Evolutionary conservation across 2,113 vertebrate genomes (phyloP).

Genomic region (Rattus norvegicus): GRCr8 NC_086026.1:39391501-39392000

Average conservation of each 20-base stretch:
- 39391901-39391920: neutral
- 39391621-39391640: neutral
- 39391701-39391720: neutral
- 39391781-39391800: neutral
- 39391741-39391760: neutral
- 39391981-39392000: neutral
- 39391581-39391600: neutral
- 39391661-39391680: neutral
- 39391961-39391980: neutral
- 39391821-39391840: neutral
- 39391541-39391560: neutral
- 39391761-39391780: neutral
- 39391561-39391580: constrained; percentile 8
- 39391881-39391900: neutral
- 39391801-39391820: neutral
- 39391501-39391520: neutral
- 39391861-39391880: neutral
- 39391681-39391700: neutral
- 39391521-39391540: neutral
- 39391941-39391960: constrained; percentile 31
- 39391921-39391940: neutral
- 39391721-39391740: neutral
- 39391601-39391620: neutral
- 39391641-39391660: neutral
- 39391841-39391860: neutral